Conservation (phyloP, 2,888 invertebrate species). For the Aporophyla nigra region DNA sequence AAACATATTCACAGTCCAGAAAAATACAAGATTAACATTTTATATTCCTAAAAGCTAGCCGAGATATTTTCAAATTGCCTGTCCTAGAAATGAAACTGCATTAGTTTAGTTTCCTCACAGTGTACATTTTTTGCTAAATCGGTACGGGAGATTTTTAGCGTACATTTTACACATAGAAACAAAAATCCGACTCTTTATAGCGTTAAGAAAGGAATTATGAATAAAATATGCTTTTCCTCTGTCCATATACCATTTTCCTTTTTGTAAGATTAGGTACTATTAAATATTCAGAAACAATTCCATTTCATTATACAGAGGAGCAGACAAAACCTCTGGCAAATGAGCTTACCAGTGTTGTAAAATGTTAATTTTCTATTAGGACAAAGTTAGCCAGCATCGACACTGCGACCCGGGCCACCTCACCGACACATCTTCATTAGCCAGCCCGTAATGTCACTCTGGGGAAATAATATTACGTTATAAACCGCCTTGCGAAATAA, state of each 20-base stretch:
- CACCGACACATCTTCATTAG: slow-evolving; percentile 86
- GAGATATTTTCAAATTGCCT: slow-evolving; percentile 46
- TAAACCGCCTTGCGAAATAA: slow-evolving; percentile 60
- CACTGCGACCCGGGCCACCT: slow-evolving; percentile 75
- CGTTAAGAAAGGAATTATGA: slow-evolving; percentile 55
- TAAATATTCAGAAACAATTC: slow-evolving; percentile 61
- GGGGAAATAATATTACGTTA: slow-evolving; percentile 79
- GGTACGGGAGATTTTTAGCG: slow-evolving; percentile 15
- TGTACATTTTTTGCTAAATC: slow-evolving; percentile 21
- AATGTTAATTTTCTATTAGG: slow-evolving; percentile 71
- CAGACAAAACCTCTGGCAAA: slow-evolving; percentile 46
- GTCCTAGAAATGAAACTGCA: slow-evolving; percentile 36
- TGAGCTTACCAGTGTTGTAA: slow-evolving; percentile 56
- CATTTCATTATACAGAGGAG: slow-evolving; percentile 50
- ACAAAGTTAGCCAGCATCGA: slow-evolving; percentile 70
- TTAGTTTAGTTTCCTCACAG: slow-evolving; percentile 39
- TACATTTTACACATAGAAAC: slow-evolving; percentile 46
- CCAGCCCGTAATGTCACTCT: slow-evolving; percentile 79
- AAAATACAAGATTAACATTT: slow-evolving; percentile 28
- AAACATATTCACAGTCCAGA: neutral
- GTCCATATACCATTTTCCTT: slow-evolving; percentile 54
- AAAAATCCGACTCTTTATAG: slow-evolving; percentile 27
- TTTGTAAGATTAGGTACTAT: slow-evolving; percentile 58
- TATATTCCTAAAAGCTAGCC: slow-evolving; percentile 26
- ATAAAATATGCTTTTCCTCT: slow-evolving; percentile 50